phyloP scores from a whole-genome alignment of 2,797 vertebrate species.

The Eulemur mongoz region DNA sequence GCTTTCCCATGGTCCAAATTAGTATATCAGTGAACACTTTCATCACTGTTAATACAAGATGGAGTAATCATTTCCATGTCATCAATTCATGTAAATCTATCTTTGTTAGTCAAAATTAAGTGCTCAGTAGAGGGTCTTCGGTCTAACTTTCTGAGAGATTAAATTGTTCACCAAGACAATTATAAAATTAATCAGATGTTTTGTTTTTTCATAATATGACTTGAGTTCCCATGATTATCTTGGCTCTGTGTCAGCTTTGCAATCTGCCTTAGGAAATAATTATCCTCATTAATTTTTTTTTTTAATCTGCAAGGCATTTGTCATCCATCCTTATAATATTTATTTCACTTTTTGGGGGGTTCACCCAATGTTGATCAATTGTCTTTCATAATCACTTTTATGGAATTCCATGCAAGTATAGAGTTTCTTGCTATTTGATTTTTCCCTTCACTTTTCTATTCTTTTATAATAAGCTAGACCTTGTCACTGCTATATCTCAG shows the following conservation, averaged over 20 bases:
- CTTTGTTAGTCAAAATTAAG: slow-evolving; percentile 25
- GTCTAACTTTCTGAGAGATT: background rate
- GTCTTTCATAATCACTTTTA: background rate
- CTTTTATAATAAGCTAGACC: background rate
- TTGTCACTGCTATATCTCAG: background rate
- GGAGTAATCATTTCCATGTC: background rate
- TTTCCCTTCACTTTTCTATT: background rate
- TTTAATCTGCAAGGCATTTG: background rate
- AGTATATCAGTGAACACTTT: background rate
- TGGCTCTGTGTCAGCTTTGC: background rate
- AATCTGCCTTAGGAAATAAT: slow-evolving; percentile 17
- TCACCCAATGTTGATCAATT: background rate
- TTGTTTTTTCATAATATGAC: background rate
- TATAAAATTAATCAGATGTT: slow-evolving; percentile 1
- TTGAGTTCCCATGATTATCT: background rate
- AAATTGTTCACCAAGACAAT: slow-evolving; percentile 5
- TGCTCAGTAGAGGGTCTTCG: background rate
- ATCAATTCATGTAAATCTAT: background rate
- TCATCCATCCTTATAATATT: background rate
- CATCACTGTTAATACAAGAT: background rate
- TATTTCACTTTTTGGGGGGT: background rate
- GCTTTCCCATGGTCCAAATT: background rate
- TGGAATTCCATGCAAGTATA: background rate
- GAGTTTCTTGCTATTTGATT: background rate
- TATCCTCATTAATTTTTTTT: background rate